A percentile compares a stretch with the other conserved stretches of the same genome.
Conservation (phyloP, 1,140 invertebrate species). For the Grapholita molesta region DNA sequence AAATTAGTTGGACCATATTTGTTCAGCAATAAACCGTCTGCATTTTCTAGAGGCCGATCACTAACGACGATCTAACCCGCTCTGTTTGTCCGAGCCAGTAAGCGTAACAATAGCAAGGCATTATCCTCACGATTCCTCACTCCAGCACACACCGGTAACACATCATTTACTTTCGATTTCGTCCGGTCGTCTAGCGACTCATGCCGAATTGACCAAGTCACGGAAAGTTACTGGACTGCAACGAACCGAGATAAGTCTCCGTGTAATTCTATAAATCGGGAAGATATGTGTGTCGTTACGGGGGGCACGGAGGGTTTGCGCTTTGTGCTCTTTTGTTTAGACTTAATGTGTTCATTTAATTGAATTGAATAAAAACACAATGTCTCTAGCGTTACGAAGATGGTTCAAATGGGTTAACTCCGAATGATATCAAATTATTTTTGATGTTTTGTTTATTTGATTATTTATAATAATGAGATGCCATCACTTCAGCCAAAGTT, state of each 20-base stretch:
- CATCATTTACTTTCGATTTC: slow-evolving; percentile 39
- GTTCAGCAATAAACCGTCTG: background rate
- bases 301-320: background rate
- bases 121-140: slow-evolving; percentile 1
- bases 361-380: no score
- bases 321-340: background rate
- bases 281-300: slow-evolving; percentile 43
- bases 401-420: no score
- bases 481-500: background rate
- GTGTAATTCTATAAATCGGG: slow-evolving; percentile 51
- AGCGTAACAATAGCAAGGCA: slow-evolving; percentile 9
- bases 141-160: background rate
- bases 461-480: background rate
- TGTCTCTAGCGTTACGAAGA: no score
- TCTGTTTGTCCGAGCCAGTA: background rate
- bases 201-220: slow-evolving; percentile 36
- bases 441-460: no score
- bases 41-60: background rate
- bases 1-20: background rate
- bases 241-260: slow-evolving; percentile 43
- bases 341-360: background rate
- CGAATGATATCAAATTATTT: no score
- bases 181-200: slow-evolving; percentile 24
- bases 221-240: slow-evolving; percentile 36
- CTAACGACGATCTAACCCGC: background rate